These are phyloP conservation scores for Scatophagus argus DNA, from an alignment of 2,113 vertebrate species.

Conservation along the genomic window DNA sequence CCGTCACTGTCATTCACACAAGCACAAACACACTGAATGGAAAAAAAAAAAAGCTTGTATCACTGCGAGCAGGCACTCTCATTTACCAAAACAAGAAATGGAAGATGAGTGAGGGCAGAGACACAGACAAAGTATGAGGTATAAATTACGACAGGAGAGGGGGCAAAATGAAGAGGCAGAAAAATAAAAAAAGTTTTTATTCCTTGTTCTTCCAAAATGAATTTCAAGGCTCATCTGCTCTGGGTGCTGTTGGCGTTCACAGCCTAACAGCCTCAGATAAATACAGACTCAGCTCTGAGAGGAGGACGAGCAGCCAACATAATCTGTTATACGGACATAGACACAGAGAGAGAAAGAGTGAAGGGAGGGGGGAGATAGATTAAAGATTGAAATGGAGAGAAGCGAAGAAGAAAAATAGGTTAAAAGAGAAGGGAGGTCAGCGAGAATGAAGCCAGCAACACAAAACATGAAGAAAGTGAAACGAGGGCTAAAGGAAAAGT, in stretches of 20 bases:
- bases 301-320: constrained; percentile 30
- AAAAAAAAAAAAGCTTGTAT: constrained; percentile 29
- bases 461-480: not conserved
- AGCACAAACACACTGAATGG: constrained; percentile 29
- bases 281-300: constrained; percentile 53
- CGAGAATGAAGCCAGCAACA: not conserved
- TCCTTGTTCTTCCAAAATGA: constrained; percentile 68
- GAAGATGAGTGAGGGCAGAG: constrained; percentile 22
- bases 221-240: constrained; percentile 81
- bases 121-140: not conserved
- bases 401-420: not conserved
- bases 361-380: not conserved
- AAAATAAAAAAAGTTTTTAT: constrained; percentile 29
- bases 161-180: constrained; percentile 18
- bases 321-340: constrained; percentile 28
- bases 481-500: not conserved
- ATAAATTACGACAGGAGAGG: constrained; percentile 8
- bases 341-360: constrained; percentile 10
- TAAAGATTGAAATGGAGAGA: not conserved
- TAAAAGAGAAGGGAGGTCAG: not conserved
- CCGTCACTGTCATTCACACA: constrained; percentile 30
- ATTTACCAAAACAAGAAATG: constrained; percentile 62
- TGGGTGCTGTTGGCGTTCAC: constrained; percentile 60
- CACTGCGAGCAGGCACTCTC: constrained; percentile 28
- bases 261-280: constrained; percentile 58